Percentiles rank a stretch among this genome's conserved stretches.
These are phyloP conservation scores for Ichneumoninae sp. DNA, from an alignment of 2,888 invertebrate species.

Conservation along the genomic window DNA sequence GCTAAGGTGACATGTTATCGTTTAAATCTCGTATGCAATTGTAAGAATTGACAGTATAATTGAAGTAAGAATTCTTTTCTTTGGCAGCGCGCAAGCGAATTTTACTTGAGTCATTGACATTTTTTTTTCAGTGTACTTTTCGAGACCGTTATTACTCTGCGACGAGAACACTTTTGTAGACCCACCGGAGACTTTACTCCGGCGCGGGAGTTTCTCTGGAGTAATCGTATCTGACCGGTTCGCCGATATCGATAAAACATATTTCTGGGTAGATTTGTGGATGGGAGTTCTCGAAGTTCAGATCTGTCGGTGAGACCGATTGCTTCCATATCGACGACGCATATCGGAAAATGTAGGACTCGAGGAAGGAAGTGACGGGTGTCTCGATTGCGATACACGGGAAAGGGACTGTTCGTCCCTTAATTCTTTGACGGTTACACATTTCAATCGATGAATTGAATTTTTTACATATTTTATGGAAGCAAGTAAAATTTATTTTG, in stretches of 20 bases:
- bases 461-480: too few species aligned
- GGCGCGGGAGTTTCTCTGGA: not conserved
- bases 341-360: too few species aligned
- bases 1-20: too few species aligned
- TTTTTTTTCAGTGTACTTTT: too few species aligned
- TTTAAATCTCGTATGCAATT: too few species aligned
- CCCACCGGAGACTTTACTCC: not conserved
- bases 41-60: too few species aligned
- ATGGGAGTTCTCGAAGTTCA: not conserved
- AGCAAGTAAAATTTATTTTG: too few species aligned
- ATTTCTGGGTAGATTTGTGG: not conserved
- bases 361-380: not conserved
- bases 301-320: not conserved
- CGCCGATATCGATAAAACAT: not conserved
- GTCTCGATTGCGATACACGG: not conserved
- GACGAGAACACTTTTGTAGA: not conserved
- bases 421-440: not conserved
- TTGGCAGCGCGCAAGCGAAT: too few species aligned
- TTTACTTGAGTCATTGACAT: too few species aligned
- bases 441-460: not conserved
- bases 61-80: too few species aligned
- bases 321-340: not conserved
- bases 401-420: not conserved
- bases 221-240: conserved; percentile 6
- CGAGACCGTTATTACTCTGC: not conserved